A percentile compares a stretch with the other conserved stretches of the same genome.
Evolutionary conservation across 2,113 vertebrate genomes (phyloP).

Genomic region (Neofelis nebulosa): DNA sequence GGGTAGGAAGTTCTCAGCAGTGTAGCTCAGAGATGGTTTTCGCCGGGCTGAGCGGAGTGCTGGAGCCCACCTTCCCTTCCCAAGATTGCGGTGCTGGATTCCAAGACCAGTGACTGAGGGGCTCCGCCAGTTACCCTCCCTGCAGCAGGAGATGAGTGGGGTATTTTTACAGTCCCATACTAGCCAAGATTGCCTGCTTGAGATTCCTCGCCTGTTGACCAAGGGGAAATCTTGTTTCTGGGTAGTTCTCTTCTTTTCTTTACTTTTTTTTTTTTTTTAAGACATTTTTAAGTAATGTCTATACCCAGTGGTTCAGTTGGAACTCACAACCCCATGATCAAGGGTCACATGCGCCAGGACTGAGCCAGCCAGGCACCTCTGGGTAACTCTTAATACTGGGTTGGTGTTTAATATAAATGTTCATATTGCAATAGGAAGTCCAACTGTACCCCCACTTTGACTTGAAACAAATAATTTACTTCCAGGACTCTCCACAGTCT

Average conservation of each 20-base stretch:
- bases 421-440: neutral
- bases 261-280: neutral
- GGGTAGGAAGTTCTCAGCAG: neutral
- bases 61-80: neutral
- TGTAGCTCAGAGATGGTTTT: neutral
- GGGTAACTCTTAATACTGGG: neutral
- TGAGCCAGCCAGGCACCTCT: neutral
- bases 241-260: neutral
- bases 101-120: neutral
- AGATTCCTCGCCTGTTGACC: neutral
- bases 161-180: neutral
- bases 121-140: rapidly evolving
- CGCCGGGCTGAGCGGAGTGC: too few relatives aligned
- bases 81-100: neutral
- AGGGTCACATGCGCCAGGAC: neutral
- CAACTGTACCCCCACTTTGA: neutral
- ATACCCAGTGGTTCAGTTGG: neutral
- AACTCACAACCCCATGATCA: neutral
- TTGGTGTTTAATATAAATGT: neutral
- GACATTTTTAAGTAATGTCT: neutral
- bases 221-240: neutral
- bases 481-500: neutral
- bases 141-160: neutral
- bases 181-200: neutral
- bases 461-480: neutral